Evolutionary conservation across 1,140 invertebrate species (phyloP).

Genomic region (Lepidurus apus): DNA sequence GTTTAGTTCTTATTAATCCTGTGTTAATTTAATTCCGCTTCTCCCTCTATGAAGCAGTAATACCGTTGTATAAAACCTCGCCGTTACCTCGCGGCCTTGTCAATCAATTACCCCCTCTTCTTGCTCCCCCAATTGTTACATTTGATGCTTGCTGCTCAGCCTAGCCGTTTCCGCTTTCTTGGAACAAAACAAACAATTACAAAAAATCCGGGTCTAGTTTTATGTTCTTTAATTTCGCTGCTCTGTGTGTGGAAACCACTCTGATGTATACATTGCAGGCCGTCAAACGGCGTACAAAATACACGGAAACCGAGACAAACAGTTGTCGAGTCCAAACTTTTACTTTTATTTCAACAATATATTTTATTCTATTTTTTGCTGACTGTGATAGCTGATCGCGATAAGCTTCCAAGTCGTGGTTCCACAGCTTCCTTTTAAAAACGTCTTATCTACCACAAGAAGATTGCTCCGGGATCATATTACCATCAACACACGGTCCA

Average conservation of each 20-base stretch:
- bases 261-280: constrained; percentile 21
- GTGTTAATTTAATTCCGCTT: neutral
- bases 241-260: constrained; percentile 8
- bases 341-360: neutral
- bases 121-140: neutral
- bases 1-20: neutral
- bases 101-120: too few species aligned
- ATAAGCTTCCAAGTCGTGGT: neutral
- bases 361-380: neutral
- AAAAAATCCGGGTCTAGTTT: constrained; percentile 14
- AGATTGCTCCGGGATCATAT: neutral
- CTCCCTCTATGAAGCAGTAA: neutral
- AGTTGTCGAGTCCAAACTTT: neutral
- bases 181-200: neutral
- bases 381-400: too few species aligned
- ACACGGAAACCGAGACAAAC: constrained; percentile 7
- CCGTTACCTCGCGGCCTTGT: too few species aligned
- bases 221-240: constrained; percentile 15
- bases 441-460: neutral
- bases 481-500: neutral
- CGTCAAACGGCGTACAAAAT: neutral
- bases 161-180: neutral
- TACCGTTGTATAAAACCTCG: neutral
- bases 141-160: constrained; percentile 10
- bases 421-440: neutral